Base-by-base conservation (phyloP, 2,797 vertebrate genomes). In the Myoxocephalus aenaeus region DNA sequence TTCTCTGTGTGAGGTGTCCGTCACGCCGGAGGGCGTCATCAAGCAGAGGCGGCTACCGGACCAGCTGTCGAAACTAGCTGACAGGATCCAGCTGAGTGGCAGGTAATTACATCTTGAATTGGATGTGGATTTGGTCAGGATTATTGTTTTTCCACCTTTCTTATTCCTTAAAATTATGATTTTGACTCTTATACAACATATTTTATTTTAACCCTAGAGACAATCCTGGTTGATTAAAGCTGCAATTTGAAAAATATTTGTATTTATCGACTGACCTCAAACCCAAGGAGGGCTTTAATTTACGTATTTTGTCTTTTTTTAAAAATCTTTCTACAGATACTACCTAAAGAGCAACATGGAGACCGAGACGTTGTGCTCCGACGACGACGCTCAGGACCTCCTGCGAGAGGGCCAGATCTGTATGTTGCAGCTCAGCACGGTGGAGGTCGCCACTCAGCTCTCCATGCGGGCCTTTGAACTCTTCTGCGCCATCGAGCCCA, bases 291-390 rank as follows among this genome's bases (percentile, higher is more conserved):
- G 29, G 8, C 9, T 32, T 25, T 46, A 46, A 34, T 18, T 27
- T 1, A 5, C 4, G 38, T 65, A 2, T 46, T 8, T 70, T 34
- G 25, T 34, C 5, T 4, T n/a, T n/a, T n/a, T n/a, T n/a, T n/a
- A n/a, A n/a, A n/a, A n/a, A n/a, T n/a, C 20, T 40, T 0, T 53
- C 56, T 1, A 40, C 73, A 99, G 98, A 85, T 99, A 99, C 91
- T 99, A 99, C 84, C 94, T 99, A 75, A 99, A 99, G 93, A 99
- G 97, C 94, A 99, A 99, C 93, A 99, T 99, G 98, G 98, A 99
- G 91, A 99, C 98, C 0, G 98, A 99, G 95, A 99, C 98, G 0
- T 89, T 99, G 18, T 99, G 98, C 81, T 99, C 98, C 0, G 98
- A 99, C 18, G 98, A 99, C 86, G 98, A 99, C 27, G 98, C 98